Percentiles rank a stretch among this genome's conserved stretches.
Conservation (phyloP, 2,888 invertebrate genomes). For the Acleris literana region DNA sequence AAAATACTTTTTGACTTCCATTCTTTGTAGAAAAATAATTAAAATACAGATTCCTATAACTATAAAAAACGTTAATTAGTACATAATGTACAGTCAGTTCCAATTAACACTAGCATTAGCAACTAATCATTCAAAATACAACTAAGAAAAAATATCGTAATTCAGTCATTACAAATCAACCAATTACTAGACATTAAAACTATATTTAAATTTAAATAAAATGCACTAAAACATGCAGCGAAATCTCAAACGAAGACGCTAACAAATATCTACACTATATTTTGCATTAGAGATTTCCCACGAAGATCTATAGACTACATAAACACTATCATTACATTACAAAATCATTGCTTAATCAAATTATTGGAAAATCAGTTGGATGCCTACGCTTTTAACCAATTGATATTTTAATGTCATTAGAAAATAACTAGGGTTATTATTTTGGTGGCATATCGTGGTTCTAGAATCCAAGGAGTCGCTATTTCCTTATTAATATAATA, state of each 20-base stretch:
- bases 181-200: not conserved
- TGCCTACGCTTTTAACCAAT: no score
- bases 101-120: not conserved
- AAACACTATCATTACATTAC: no score
- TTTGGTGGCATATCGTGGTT: no score
- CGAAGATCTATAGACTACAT: conserved; percentile 4
- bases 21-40: conserved; percentile 17
- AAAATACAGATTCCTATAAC: conserved; percentile 9
- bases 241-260: conserved; percentile 7
- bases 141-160: not conserved
- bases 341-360: no score
- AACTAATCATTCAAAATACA: not conserved
- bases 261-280: conserved; percentile 8
- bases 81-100: conserved; percentile 25
- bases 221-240: conserved; percentile 28
- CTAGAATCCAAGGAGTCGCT: no score
- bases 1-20: conserved; percentile 29
- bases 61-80: conserved; percentile 7
- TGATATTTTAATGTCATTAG: no score
- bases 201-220: conserved; percentile 3
- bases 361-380: no score
- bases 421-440: no score
- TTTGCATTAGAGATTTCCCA: conserved; percentile 9
- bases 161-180: conserved; percentile 5
- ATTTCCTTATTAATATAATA: no score